Evolutionary conservation across 2,888 invertebrate species (phyloP).

Genomic region (Calameuta pallipes): DNA sequence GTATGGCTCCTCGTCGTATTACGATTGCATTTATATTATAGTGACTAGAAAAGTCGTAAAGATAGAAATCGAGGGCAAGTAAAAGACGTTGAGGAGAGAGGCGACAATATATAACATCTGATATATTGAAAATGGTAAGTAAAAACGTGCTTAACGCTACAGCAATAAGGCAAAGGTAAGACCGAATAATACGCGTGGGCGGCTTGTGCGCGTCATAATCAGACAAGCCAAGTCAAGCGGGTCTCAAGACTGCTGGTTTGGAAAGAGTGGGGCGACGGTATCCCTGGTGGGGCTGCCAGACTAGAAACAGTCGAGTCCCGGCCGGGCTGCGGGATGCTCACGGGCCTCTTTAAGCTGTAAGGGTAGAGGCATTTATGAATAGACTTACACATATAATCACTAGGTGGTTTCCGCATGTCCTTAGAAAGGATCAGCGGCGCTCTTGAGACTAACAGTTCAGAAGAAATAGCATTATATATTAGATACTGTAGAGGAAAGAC

Average conservation of each 20-base stretch:
- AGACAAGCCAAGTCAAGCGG: slow-evolving; percentile 10
- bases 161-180: not conserved
- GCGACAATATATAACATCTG: not conserved
- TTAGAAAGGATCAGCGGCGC: not conserved
- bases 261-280: not conserved
- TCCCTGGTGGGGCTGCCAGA: slow-evolving; percentile 7
- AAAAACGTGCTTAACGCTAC: not conserved
- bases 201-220: slow-evolving; percentile 13
- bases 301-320: slow-evolving; percentile 23
- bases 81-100: not conserved
- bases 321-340: slow-evolving; percentile 21
- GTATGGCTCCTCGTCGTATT: not conserved
- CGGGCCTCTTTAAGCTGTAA: not conserved
- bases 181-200: slow-evolving; percentile 4
- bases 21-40: not conserved
- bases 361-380: not conserved
- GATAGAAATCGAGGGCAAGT: not conserved
- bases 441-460: not conserved
- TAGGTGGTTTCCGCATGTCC: not conserved
- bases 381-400: not conserved
- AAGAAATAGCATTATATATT: not conserved
- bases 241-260: not conserved
- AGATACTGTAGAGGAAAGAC: not conserved
- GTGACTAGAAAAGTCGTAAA: not conserved
- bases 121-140: too few species aligned